Percentiles rank a stretch among this genome's conserved stretches.
Conservation (phyloP, 1,140 invertebrate genomes). For the Papilio glaucus region DNA sequence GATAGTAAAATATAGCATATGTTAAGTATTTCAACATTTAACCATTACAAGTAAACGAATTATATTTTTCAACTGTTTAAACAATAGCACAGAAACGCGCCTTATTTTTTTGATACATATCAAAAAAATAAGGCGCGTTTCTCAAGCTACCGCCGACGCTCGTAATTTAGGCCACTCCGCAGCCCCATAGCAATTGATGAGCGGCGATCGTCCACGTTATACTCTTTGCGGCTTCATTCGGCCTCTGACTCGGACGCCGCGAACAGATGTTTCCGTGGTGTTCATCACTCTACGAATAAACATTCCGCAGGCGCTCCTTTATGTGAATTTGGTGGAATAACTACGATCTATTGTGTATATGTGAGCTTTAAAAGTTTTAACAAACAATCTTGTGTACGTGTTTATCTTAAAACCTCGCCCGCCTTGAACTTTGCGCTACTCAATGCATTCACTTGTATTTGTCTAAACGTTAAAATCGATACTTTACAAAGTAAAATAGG, state of each 20-base stretch:
- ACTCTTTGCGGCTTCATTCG: conserved; percentile 48
- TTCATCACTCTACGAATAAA: conserved; percentile 33
- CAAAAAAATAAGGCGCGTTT: too few species aligned
- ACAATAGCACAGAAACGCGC: too few species aligned
- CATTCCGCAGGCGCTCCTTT: conserved; percentile 20
- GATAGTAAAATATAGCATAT: too few species aligned
- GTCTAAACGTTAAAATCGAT: conserved; percentile 28
- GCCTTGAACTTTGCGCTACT: conserved; percentile 28
- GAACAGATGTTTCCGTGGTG: conserved; percentile 49
- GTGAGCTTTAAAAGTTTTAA: not conserved
- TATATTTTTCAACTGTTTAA: too few species aligned
- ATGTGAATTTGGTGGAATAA: not conserved
- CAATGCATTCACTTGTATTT: conserved; percentile 22
- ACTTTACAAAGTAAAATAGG: not conserved
- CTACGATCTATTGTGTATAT: not conserved
- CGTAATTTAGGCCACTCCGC: conserved; percentile 19
- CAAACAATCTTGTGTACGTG: conserved; percentile 34
- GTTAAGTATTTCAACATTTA: too few species aligned
- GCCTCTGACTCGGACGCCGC: conserved; percentile 47
- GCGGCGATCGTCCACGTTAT: conserved; percentile 49
- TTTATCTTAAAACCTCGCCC: not conserved
- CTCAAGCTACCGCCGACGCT: conserved; percentile 40
- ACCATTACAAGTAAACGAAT: too few species aligned
- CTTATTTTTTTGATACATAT: too few species aligned
- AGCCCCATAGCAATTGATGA: conserved; percentile 60